These are phyloP conservation scores for Synergus japonicus DNA, from an alignment of 2,888 invertebrate species.

Conservation along the genomic window DNA sequence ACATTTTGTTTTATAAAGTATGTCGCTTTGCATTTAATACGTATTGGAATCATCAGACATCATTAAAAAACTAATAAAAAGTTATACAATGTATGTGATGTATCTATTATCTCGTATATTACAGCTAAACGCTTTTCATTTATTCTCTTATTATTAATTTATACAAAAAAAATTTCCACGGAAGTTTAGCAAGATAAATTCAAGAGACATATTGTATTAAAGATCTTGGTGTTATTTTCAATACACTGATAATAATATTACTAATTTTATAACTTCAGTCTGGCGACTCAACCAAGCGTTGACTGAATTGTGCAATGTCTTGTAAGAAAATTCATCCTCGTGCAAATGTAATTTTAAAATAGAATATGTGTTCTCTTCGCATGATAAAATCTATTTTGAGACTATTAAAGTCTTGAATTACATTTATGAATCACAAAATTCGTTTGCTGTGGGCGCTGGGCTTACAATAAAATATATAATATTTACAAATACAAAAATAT, in stretches of 20 bases:
- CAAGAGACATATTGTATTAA: too few species aligned
- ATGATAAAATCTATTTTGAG: conserved; percentile 66
- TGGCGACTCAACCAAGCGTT: background rate
- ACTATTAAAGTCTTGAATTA: conserved; percentile 63
- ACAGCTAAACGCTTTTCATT: background rate
- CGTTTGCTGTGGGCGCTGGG: conserved; percentile 59
- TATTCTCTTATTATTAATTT: background rate
- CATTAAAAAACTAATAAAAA: background rate
- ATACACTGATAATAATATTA: background rate
- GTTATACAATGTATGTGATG: background rate
- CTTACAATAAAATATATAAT: background rate
- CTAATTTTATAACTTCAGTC: background rate
- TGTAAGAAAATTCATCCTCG: conserved; percentile 34
- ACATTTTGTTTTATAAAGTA: background rate
- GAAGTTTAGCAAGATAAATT: too few species aligned
- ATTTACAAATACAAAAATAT: background rate
- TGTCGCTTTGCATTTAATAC: background rate
- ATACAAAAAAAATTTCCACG: background rate
- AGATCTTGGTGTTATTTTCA: background rate
- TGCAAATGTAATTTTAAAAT: conserved; percentile 61
- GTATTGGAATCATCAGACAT: background rate
- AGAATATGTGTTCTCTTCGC: conserved; percentile 62
- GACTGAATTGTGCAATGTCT: conserved; percentile 8
- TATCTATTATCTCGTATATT: background rate
- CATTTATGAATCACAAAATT: conserved; percentile 62